A percentile compares a stretch with the other conserved stretches of the same genome.
Evolutionary conservation across 2,888 invertebrate species (phyloP).

Genomic region (Hemaris fuciformis): DNA sequence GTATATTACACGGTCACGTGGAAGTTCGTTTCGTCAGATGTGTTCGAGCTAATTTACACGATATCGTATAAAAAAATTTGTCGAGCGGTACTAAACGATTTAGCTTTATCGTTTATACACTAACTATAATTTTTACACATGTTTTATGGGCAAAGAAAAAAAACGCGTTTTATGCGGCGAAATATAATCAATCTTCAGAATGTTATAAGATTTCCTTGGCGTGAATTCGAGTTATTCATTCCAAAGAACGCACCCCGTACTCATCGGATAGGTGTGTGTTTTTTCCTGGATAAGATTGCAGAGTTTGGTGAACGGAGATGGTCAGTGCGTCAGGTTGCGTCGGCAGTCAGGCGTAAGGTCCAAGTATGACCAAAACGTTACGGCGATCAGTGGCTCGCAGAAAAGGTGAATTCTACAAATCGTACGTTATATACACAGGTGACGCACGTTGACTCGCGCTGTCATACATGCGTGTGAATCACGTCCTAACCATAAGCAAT

Average conservation of each 20-base stretch:
- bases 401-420: not conserved
- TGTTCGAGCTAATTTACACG: too few species aligned
- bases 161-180: not conserved
- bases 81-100: not conserved
- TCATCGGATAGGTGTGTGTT: conserved; percentile 4
- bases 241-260: conserved; percentile 18
- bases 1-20: not conserved
- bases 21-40: too few species aligned
- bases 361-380: not conserved
- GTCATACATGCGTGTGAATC: conserved; percentile 12
- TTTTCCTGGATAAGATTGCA: conserved; percentile 11
- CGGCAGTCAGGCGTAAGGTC: not conserved
- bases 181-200: too few species aligned
- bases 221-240: not conserved
- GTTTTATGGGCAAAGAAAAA: not conserved
- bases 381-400: conserved; percentile 5
- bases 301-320: not conserved
- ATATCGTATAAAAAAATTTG: not conserved
- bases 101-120: too few species aligned
- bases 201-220: not conserved
- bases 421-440: not conserved
- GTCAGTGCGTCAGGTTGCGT: not conserved
- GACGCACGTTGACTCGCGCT: conserved; percentile 19
- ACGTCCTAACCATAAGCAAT: not conserved
- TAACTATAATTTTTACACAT: not conserved